Evolutionary conservation across 2,888 invertebrate species (phyloP), one percentile per base, ranked within the genome.

Genomic region (Temnothorax unifasciatus): DNA sequence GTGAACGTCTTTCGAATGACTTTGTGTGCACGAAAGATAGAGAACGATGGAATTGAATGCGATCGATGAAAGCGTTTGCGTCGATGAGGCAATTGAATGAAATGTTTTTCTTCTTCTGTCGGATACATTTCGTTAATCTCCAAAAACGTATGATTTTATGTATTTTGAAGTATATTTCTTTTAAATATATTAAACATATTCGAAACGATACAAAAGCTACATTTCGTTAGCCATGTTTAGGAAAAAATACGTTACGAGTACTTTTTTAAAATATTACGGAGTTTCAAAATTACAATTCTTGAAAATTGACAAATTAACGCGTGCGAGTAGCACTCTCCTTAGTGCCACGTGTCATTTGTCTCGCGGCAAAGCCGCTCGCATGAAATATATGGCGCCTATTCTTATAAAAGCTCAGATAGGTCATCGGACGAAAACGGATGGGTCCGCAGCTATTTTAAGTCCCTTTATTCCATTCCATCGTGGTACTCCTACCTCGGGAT

Each of bases 351-450:
- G 79, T 79, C 71, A 79, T 73, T 79, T 73, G 59, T 59, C 57
- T 47, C 44, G 0, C 34, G 34, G 47, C n/a, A 73, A 59, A 71
- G 57, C 34, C 34, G 44, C 44, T 79, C 15, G 79, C 73, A 47
- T 47, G 59, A 73, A 47, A 71, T 79, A 79, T 47, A 71, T 34
- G 79, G 44, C 57, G 47, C 74, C 57, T 71, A 59, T 71, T 59
- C 79, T 81, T 73, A 81, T 73, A 81, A 81, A 73, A 73, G 87
- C 91, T 83, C 47, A 34, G 88, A 89, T 90, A 88, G 90, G 90
- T 90, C 90, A 90, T 87, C 88, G 77, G 81, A 85, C 90, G 86
- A 86, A 89, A 91, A 91, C 91, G 90, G 89, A 69, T 88, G 86
- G 44, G 86, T 52, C 81, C 88, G 75, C 34, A 69, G 87, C 85